phyloP scores from a whole-genome alignment of 2,888 invertebrate species.

The Drosophila mimica region DNA sequence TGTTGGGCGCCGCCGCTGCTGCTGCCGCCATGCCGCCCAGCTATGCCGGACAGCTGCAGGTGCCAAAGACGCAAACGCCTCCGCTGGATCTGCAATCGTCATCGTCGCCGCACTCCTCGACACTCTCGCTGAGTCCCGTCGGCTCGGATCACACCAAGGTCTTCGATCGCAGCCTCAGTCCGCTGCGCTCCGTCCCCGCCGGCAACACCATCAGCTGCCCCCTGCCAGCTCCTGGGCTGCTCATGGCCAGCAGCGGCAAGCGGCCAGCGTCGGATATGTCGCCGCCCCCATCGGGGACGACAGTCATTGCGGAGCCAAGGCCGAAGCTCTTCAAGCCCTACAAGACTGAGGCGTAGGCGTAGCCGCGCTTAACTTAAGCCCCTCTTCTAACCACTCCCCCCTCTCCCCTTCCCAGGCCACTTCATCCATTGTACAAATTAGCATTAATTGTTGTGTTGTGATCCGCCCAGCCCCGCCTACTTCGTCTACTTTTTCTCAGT shows the following conservation, averaged over 20 bases:
- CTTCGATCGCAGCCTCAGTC: conserved; percentile 83
- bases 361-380: not conserved
- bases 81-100: conserved; percentile 85
- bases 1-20: conserved; percentile 70
- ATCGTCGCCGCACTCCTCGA: conserved; percentile 84
- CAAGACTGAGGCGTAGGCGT: conserved; percentile 86
- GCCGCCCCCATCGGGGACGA: conserved; percentile 67
- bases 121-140: conserved; percentile 84
- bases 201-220: conserved; percentile 47
- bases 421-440: conserved; percentile 77
- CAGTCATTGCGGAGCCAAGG: conserved; percentile 83
- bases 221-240: conserved; percentile 65
- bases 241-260: conserved; percentile 77
- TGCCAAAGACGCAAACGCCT: conserved; percentile 84
- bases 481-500: conserved; percentile 24
- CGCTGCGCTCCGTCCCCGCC: conserved; percentile 58
- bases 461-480: not conserved
- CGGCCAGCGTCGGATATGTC: conserved; percentile 74
- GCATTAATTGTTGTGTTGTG: conserved; percentile 45
- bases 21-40: conserved; percentile 70
- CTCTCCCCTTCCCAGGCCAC: not conserved
- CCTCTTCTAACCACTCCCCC: not conserved
- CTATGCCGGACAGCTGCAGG: conserved; percentile 63
- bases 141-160: conserved; percentile 85
- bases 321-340: conserved; percentile 92